Evolutionary conservation across 1,140 invertebrate genomes (phyloP).

Genomic region (Drepana arcuata): DNA sequence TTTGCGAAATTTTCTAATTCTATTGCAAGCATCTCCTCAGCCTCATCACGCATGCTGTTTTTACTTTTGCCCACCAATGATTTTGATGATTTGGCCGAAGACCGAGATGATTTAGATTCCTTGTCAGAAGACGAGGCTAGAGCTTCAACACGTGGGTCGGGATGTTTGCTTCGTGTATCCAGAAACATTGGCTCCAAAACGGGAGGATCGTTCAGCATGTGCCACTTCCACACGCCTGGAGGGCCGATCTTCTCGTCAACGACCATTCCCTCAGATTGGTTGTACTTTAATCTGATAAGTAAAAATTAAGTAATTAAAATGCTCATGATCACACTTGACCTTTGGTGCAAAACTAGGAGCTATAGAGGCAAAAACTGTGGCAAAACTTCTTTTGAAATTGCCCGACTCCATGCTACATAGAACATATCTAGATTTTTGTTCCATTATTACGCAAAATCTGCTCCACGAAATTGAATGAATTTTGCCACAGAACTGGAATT

Average conservation of each 20-base stretch:
- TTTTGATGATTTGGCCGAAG: not conserved
- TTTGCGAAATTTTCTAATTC: conserved; percentile 33
- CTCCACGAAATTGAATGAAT: too few relatives aligned
- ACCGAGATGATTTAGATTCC: not conserved
- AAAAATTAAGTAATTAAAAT: too few relatives aligned
- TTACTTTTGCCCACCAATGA: not conserved
- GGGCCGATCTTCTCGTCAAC: conserved; percentile 27
- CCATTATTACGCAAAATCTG: too few relatives aligned
- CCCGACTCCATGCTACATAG: too few relatives aligned
- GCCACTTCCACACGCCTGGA: conserved; percentile 39
- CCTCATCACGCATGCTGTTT: not conserved
- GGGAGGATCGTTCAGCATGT: conserved; percentile 38
- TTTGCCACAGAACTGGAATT: too few relatives aligned
- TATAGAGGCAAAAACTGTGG: too few relatives aligned
- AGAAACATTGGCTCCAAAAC: conserved; percentile 20
- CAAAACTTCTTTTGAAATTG: too few relatives aligned
- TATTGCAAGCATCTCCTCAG: conserved; percentile 22
- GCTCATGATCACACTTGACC: too few relatives aligned
- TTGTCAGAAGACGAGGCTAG: not conserved
- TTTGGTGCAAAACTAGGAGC: too few relatives aligned
- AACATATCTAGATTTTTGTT: too few relatives aligned
- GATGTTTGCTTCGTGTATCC: conserved; percentile 4
- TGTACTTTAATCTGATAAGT: conserved; percentile 35
- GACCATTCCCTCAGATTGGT: conserved; percentile 37
- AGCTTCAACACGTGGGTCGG: not conserved